Evolutionary conservation across 2,113 vertebrate species (phyloP).

Genomic region (Thamnophis sirtalis): DNA sequence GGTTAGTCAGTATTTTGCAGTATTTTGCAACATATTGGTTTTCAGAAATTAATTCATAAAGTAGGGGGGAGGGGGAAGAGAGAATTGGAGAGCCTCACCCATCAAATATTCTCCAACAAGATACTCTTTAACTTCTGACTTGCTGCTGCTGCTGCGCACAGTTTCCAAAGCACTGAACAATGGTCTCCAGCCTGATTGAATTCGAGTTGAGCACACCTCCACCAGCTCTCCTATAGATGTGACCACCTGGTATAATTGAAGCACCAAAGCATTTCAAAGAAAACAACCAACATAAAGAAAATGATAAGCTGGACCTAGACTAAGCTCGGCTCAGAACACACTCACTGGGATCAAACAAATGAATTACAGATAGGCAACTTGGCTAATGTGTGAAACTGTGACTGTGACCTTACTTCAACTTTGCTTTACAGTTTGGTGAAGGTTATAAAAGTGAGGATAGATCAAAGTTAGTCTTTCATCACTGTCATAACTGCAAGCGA

Average conservation of each 20-base stretch:
- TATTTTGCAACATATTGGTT: not conserved
- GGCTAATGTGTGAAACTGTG: not conserved
- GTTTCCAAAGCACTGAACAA: conserved; percentile 95
- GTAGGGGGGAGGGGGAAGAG: not conserved
- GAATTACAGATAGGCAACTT: not conserved
- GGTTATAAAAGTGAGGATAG: not conserved
- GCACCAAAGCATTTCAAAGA: not conserved
- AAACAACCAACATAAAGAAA: not conserved
- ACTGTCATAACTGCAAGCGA: not conserved
- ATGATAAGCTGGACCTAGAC: not conserved
- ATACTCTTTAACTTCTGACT: conserved; percentile 90
- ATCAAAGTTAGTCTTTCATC: not conserved
- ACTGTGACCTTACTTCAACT: not conserved
- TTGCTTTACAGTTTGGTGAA: not conserved
- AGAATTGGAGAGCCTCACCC: conserved; percentile 70
- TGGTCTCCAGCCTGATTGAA: conserved; percentile 95
- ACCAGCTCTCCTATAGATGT: conserved; percentile 96
- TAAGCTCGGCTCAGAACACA: not conserved
- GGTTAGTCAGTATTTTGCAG: not conserved
- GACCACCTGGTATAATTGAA: conserved; percentile 76
- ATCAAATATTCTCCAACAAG: conserved; percentile 90
- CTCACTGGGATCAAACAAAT: not conserved
- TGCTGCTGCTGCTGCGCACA: conserved; percentile 82
- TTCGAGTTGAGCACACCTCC: conserved; percentile 92
- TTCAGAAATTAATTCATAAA: not conserved